Conservation (phyloP, 2,888 invertebrate species). For the Eupithecia subumbrata region DNA sequence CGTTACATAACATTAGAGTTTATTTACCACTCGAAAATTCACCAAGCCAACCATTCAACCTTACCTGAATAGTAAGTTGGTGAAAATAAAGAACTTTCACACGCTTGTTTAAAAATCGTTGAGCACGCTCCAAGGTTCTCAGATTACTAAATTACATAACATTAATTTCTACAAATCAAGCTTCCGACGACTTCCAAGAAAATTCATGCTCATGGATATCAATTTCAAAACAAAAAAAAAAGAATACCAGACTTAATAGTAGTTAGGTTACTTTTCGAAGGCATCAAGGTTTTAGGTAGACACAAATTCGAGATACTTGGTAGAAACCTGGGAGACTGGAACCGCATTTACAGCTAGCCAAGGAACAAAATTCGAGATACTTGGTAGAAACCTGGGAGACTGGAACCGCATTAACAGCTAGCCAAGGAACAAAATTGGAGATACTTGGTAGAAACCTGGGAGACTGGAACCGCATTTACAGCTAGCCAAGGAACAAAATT, state of each 20-base stretch:
- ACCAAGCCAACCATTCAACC: conserved; percentile 36
- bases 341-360: too few species aligned
- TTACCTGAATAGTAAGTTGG: conserved; percentile 44
- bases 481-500: too few species aligned
- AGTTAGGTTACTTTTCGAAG: not conserved
- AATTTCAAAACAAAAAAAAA: not conserved
- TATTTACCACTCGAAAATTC: conserved; percentile 37
- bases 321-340: too few species aligned
- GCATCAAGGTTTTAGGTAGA: not conserved
- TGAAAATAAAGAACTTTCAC: conserved; percentile 57
- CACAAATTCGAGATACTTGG: too few species aligned
- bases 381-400: too few species aligned
- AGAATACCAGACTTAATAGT: not conserved
- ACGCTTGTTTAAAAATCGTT: conserved; percentile 49
- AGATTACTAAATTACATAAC: conserved; percentile 43
- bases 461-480: too few species aligned
- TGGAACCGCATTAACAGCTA: too few species aligned
- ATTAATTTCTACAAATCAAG: conserved; percentile 38
- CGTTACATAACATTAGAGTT: conserved; percentile 31
- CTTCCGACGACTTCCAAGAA: conserved; percentile 24
- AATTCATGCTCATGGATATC: not conserved
- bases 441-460: too few species aligned
- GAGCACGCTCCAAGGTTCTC: conserved; percentile 39
- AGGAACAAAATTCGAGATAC: too few species aligned
- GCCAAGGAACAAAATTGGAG: too few species aligned